phyloP scores from a whole-genome alignment of 2,888 invertebrate genomes.

The Nomada fucata region DNA sequence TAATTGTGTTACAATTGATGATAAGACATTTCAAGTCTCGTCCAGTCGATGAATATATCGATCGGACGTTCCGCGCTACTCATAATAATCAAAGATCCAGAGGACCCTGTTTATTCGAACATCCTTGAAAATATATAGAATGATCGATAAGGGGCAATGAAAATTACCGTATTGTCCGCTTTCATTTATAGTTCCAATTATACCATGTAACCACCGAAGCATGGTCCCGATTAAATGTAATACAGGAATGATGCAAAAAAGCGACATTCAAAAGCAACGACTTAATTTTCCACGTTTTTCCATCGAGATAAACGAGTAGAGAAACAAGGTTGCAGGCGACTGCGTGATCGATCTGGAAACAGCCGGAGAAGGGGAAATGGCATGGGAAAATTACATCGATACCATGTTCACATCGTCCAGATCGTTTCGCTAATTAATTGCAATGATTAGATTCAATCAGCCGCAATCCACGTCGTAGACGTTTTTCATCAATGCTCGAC shows the following conservation, averaged over 20 bases:
- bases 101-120: too few relatives aligned
- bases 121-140: too few relatives aligned
- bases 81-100: too few relatives aligned
- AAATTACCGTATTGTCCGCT: not conserved
- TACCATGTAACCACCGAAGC: not conserved
- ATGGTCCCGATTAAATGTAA: conserved; percentile 15
- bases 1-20: too few relatives aligned
- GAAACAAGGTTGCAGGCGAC: not conserved
- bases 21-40: too few relatives aligned
- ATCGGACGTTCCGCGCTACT: too few relatives aligned
- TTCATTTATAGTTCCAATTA: conserved; percentile 35
- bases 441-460: conserved; percentile 28
- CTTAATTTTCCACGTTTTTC: not conserved
- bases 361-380: not conserved
- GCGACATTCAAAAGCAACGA: not conserved
- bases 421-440: conserved; percentile 28
- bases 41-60: too few relatives aligned
- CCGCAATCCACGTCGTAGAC: not conserved
- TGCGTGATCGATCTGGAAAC: not conserved
- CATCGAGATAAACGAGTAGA: not conserved
- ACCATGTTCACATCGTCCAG: not conserved
- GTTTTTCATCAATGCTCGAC: conserved; percentile 4
- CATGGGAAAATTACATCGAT: conserved; percentile 10
- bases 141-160: too few relatives aligned
- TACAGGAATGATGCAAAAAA: not conserved